Percentiles rank a stretch among this genome's conserved stretches.
Conservation (phyloP, 2,113 vertebrate genomes). For the Echinops telfairi region DNA sequence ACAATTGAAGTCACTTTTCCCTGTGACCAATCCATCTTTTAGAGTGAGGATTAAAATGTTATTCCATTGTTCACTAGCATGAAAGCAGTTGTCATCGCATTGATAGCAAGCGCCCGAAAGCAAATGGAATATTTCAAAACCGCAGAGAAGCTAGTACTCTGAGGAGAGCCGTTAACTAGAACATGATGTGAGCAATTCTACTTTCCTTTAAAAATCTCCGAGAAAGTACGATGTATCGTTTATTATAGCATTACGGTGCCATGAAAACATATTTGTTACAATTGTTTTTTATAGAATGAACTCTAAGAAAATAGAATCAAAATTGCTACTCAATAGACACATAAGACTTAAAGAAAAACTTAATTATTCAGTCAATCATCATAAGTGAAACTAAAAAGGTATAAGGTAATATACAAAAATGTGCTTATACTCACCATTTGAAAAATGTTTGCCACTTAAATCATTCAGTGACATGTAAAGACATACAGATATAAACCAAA, state of each 20-base stretch:
- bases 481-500: neutral
- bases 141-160: neutral
- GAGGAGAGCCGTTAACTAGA: neutral
- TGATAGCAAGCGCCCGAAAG: constrained; percentile 51
- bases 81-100: constrained; percentile 66
- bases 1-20: constrained; percentile 64
- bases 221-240: neutral
- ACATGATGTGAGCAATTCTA: neutral
- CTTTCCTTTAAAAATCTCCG: constrained; percentile 3
- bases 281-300: neutral
- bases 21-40: constrained; percentile 50
- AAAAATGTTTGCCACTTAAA: constrained; percentile 33
- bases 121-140: constrained; percentile 57
- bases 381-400: neutral
- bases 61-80: constrained; percentile 52
- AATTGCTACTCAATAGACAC: neutral
- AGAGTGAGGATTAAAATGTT: constrained; percentile 66
- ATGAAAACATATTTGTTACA: neutral
- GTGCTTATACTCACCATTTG: constrained; percentile 14
- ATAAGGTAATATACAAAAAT: neutral
- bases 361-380: neutral
- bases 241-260: constrained; percentile 7
- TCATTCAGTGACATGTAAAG: constrained; percentile 1
- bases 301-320: constrained; percentile 20
- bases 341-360: neutral